These are phyloP conservation scores for Cyanocitta stelleri DNA, from an alignment of 2,113 vertebrate species.

Conservation along the genomic window DNA sequence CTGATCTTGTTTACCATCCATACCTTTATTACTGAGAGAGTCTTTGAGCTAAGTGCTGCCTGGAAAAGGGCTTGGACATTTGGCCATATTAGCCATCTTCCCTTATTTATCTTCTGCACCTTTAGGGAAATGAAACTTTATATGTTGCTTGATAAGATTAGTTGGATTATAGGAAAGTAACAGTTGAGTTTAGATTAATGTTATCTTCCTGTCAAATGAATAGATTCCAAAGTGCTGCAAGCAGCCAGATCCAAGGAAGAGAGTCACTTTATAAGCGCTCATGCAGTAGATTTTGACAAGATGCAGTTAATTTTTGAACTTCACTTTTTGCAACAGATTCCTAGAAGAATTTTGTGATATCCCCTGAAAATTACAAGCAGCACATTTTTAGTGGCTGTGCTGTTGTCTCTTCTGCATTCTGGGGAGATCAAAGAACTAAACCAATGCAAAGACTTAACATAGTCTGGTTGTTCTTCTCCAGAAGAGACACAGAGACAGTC, in stretches of 20 bases:
- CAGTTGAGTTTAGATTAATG: not conserved
- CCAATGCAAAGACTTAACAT: not conserved
- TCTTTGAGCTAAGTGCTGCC: not conserved
- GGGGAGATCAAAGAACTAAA: not conserved
- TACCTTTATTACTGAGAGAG: not conserved
- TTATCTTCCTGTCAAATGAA: not conserved
- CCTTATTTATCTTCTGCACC: not conserved
- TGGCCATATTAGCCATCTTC: not conserved
- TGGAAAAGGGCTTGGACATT: not conserved
- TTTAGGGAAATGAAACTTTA: not conserved
- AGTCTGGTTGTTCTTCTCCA: not conserved
- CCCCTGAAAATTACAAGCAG: not conserved
- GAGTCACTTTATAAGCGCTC: not conserved
- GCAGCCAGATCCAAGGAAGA: not conserved
- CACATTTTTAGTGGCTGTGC: not conserved
- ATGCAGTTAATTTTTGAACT: not conserved
- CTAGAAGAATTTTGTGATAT: not conserved
- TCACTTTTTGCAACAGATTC: not conserved
- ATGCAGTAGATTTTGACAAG: not conserved
- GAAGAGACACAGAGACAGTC: not conserved
- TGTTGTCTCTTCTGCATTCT: not conserved
- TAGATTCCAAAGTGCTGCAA: not conserved
- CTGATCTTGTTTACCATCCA: not conserved
- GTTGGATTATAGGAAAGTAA: not conserved
- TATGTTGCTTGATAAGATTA: not conserved